Evolutionary conservation across 92 coral and sea anemone genomes (phyloP).

Genomic region (Heteractis magnifica): DNA sequence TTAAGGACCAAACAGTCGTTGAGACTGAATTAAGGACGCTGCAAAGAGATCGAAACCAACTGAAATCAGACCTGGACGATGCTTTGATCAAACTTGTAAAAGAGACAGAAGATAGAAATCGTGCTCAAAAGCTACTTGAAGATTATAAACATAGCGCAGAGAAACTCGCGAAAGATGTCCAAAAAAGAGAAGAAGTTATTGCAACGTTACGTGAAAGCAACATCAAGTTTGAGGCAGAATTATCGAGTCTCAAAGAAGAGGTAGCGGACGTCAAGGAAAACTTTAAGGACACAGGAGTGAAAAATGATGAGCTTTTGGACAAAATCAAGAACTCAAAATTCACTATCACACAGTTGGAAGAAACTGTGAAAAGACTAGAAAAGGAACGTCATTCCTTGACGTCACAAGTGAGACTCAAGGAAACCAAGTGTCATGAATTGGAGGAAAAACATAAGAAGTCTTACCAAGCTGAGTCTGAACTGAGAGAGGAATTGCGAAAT

Average conservation of each 20-base stretch:
- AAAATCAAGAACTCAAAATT: constrained; percentile 58
- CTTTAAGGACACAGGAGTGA: constrained; percentile 43
- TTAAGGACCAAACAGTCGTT: constrained; percentile 34
- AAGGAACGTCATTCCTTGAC: constrained; percentile 56
- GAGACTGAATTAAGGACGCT: constrained; percentile 54
- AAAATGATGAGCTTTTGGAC: constrained; percentile 28
- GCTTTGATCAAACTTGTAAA: constrained; percentile 49
- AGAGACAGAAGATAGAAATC: constrained; percentile 57
- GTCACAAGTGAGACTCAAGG: constrained; percentile 45
- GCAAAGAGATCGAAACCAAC: constrained; percentile 64
- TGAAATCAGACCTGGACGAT: constrained; percentile 61
- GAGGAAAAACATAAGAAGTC: constrained; percentile 53
- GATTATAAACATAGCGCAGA: constrained; percentile 55
- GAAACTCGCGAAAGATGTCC: constrained; percentile 43
- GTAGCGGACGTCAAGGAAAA: constrained; percentile 55
- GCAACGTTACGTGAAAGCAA: constrained; percentile 61
- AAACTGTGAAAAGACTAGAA: constrained; percentile 42
- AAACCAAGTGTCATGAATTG: constrained; percentile 49
- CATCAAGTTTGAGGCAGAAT: constrained; percentile 47
- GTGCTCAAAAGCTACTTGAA: constrained; percentile 54
- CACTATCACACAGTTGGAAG: constrained; percentile 42
- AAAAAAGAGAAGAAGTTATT: constrained; percentile 49
- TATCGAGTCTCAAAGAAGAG: constrained; percentile 51
- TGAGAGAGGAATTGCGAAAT: constrained; percentile 54
- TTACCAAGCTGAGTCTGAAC: constrained; percentile 51